Evolutionary conservation across 2,797 vertebrate species (phyloP), one percentile per base, ranked within the genome.

Genomic region (Austrolebias charrua): DNA sequence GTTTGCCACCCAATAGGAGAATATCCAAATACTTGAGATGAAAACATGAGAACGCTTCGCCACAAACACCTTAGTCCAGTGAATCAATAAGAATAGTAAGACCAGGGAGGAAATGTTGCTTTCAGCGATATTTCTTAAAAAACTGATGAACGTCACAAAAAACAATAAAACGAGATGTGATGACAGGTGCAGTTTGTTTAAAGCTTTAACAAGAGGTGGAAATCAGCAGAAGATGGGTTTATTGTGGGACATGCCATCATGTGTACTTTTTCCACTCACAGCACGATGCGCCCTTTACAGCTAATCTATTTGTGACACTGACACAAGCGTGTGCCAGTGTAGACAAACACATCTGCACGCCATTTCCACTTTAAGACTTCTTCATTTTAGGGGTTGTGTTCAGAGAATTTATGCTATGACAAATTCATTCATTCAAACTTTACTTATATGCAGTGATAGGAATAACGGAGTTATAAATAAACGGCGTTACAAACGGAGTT

Each of bases 401-500:
- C 52, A 69, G 63, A 75, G 90, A 90, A 91, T 92, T 91, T 90
- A 91, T n/a, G n/a, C n/a, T n/a, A n/a, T n/a, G n/a, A n/a, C n/a
- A n/a, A n/a, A n/a, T n/a, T n/a, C n/a, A n/a, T n/a, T n/a, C n/a
- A n/a, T n/a, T n/a, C n/a, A n/a, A n/a, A n/a, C n/a, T n/a, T n/a
- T n/a, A n/a, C n/a, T n/a, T n/a, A n/a, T n/a, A n/a, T n/a, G n/a
- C n/a, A n/a, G n/a, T n/a, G n/a, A n/a, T n/a, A n/a, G n/a, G n/a
- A n/a, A n/a, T n/a, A n/a, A n/a, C n/a, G n/a, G n/a, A n/a, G n/a
- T n/a, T n/a, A n/a, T n/a, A n/a, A n/a, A n/a, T n/a, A n/a, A n/a
- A n/a, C n/a, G n/a, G n/a, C n/a, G n/a, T n/a, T n/a, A n/a, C n/a
- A n/a, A n/a, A n/a, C n/a, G n/a, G n/a, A n/a, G n/a, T n/a, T n/a